Conservation (phyloP, 2,113 vertebrate genomes). For the Xiphophorus couchianus region DNA sequence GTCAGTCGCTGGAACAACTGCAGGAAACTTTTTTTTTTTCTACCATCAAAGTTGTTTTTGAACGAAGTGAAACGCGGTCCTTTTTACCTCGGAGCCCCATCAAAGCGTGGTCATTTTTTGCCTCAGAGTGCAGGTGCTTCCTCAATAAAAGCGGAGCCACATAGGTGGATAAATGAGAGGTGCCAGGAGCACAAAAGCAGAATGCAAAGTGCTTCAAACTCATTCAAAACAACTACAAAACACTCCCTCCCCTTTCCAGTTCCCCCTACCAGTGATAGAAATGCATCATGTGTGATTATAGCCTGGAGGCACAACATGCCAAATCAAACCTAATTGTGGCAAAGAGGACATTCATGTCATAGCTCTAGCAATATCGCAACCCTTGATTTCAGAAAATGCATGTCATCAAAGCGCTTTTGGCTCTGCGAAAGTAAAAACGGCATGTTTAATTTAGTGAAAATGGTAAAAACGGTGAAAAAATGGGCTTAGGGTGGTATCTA, state of each 20-base stretch:
- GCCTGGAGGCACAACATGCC: conserved; percentile 30
- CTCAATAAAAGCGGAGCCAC: conserved; percentile 23
- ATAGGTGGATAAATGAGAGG: conserved; percentile 51
- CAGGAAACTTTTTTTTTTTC: background rate
- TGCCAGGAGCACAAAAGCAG: conserved; percentile 23
- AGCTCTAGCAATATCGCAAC: conserved; percentile 4
- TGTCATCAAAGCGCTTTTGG: conserved; percentile 15
- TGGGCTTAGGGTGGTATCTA: background rate
- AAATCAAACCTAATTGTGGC: conserved; percentile 34
- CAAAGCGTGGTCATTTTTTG: conserved; percentile 17
- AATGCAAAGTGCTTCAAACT: conserved; percentile 38
- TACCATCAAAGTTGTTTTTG: background rate
- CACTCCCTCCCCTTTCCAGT: background rate
- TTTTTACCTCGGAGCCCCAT: conserved; percentile 13
- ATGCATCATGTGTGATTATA: conserved; percentile 47
- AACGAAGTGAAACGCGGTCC: background rate
- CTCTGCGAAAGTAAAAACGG: background rate
- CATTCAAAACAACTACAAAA: conserved; percentile 44
- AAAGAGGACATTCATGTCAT: conserved; percentile 25
- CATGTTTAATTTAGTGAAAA: background rate
- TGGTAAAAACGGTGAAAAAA: background rate
- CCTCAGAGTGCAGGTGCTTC: conserved; percentile 33
- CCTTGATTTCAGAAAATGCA: conserved; percentile 13
- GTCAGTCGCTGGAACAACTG: background rate
- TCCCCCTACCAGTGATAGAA: conserved; percentile 13